Evolutionary conservation across 2,797 vertebrate genomes (phyloP).

Genomic region (Anguilla marmorata): DNA sequence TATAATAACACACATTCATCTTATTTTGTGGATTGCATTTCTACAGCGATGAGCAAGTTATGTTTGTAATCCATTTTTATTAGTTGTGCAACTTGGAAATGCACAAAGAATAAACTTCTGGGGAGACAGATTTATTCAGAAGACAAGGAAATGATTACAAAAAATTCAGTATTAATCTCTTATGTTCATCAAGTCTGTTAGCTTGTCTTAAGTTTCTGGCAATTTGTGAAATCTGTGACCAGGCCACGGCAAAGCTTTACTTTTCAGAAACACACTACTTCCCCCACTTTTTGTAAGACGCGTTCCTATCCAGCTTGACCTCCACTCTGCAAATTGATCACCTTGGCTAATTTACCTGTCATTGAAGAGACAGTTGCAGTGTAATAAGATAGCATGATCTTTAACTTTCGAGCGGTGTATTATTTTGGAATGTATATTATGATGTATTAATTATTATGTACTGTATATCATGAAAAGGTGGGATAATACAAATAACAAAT

Average conservation of each 20-base stretch:
- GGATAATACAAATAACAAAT: not conserved
- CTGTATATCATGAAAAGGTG: not conserved
- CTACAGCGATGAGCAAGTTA: not conserved
- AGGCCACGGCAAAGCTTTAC: not conserved
- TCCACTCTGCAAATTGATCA: not conserved
- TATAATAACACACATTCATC: conserved; percentile 40
- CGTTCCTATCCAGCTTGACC: not conserved
- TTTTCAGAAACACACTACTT: not conserved
- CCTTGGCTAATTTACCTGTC: not conserved
- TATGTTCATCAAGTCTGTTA: not conserved
- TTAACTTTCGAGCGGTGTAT: not conserved
- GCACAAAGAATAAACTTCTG: not conserved
- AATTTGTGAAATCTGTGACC: conserved; percentile 19
- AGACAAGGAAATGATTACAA: not conserved
- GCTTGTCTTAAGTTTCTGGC: not conserved
- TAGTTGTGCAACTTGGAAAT: not conserved
- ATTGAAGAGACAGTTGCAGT: not conserved
- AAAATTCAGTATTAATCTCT: not conserved
- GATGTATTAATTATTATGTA: not conserved
- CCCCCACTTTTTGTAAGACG: not conserved
- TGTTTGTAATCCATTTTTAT: conserved; percentile 19
- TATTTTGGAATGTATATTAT: not conserved
- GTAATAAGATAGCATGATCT: not conserved
- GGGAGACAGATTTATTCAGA: not conserved
- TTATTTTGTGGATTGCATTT: not conserved